Percentiles rank a stretch among this genome's conserved stretches.
Conservation (phyloP, 1,140 invertebrate genomes). For the Conus betulinus region DNA sequence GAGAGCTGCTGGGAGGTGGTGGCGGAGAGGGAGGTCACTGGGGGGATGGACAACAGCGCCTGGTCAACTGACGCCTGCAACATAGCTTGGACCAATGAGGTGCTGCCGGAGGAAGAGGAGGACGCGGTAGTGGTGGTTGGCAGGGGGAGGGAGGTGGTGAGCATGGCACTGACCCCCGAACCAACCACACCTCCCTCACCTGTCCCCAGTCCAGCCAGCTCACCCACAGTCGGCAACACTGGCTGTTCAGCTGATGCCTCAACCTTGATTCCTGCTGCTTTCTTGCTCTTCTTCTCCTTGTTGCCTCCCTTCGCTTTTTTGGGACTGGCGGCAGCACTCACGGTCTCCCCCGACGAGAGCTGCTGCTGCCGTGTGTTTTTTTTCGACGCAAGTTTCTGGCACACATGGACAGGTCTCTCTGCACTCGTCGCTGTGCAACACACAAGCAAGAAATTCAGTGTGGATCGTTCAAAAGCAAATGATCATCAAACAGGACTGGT, state of each 20-base stretch:
- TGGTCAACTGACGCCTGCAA: background rate
- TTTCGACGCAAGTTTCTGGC: conserved; percentile 46
- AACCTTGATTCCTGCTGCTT: background rate
- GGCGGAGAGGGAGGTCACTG: background rate
- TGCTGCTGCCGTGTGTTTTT: conserved; percentile 31
- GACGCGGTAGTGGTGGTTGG: background rate
- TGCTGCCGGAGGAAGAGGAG: background rate
- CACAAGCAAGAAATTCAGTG: no score
- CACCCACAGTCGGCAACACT: no score
- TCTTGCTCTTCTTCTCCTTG: conserved; percentile 20
- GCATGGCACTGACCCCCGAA: background rate
- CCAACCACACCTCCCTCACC: background rate
- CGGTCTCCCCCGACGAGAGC: background rate
- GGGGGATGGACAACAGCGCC: background rate
- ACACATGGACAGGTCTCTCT: conserved; percentile 53
- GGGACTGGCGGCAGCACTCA: background rate
- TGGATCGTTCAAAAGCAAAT: no score
- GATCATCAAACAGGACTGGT: no score
- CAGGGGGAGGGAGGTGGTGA: background rate
- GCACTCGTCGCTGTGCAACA: conserved; percentile 40
- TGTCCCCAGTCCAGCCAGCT: background rate
- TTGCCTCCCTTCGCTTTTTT: conserved; percentile 5
- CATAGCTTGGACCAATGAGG: background rate
- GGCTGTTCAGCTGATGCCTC: background rate
- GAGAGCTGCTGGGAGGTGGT: background rate